Conservation (phyloP, 2,797 vertebrate species). For the Rhinatrema bivittatum region DNA sequence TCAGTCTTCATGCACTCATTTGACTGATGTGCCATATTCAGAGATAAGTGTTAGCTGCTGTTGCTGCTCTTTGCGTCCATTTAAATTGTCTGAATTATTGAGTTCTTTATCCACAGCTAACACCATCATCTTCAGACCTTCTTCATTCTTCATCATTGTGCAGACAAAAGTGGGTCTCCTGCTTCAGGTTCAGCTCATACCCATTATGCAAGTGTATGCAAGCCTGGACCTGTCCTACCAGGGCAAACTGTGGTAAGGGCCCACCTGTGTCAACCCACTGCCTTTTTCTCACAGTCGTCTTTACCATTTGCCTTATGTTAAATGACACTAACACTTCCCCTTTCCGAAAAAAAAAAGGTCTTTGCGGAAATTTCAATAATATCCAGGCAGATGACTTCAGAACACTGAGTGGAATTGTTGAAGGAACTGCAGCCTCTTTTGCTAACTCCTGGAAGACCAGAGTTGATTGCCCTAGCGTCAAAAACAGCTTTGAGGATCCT, state of each 20-base stretch:
- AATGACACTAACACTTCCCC: too few relatives aligned
- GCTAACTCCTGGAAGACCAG: conserved; percentile 60
- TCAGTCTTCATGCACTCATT: background rate
- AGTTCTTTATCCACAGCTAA: conserved; percentile 35
- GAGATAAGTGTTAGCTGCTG: background rate
- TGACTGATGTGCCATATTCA: background rate
- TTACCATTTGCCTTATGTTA: too few relatives aligned
- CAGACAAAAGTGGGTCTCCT: conserved; percentile 51
- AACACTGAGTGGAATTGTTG: conserved; percentile 45
- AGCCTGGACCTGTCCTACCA: conserved; percentile 47
- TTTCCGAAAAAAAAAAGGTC: conserved; percentile 41
- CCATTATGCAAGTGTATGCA: conserved; percentile 75
- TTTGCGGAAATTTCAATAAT: conserved; percentile 66
- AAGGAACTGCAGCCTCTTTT: conserved; percentile 57
- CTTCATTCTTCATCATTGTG: conserved; percentile 65
- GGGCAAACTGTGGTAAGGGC: conserved; percentile 63
- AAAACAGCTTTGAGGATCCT: conserved; percentile 50
- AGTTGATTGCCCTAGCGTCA: conserved; percentile 36
- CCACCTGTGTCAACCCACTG: too few relatives aligned
- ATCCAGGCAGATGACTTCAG: conserved; percentile 53
- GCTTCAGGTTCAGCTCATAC: conserved; percentile 64
- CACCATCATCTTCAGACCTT: conserved; percentile 60
- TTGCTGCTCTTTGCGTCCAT: background rate
- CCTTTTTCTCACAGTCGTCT: background rate
- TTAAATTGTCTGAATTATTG: too few relatives aligned